Evolutionary conservation across 92 coral and sea anemone species (phyloP).

Genomic region (Epizoanthus scotinus): DNA sequence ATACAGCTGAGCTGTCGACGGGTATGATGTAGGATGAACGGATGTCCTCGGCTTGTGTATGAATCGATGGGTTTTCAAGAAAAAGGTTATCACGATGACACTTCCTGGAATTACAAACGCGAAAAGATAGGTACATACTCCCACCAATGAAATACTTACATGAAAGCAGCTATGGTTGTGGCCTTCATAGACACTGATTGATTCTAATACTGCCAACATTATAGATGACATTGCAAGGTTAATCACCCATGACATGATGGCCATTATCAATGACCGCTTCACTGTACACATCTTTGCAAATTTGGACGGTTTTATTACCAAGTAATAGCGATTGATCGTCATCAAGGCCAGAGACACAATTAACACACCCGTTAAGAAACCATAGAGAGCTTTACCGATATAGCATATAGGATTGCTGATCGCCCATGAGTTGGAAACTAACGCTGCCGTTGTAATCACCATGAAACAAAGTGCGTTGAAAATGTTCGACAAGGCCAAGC

Average conservation of each 20-base stretch:
- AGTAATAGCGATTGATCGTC: conserved; percentile 9
- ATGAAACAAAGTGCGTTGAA: background rate
- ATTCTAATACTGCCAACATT: background rate
- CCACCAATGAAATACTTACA: background rate
- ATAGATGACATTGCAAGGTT: background rate
- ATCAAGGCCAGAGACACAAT: background rate
- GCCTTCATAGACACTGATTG: background rate
- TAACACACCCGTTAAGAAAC: background rate
- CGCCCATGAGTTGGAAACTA: background rate
- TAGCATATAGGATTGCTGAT: background rate
- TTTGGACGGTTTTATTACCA: background rate
- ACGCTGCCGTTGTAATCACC: background rate
- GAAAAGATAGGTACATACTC: background rate
- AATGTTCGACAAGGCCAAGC: background rate
- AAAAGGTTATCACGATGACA: background rate
- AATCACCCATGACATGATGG: background rate
- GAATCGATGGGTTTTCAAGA: background rate
- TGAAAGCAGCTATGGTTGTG: background rate
- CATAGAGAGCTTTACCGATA: background rate
- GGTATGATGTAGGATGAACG: background rate
- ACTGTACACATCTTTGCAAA: background rate
- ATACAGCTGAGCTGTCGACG: background rate
- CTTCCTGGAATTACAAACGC: background rate
- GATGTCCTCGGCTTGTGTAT: background rate
- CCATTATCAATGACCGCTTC: background rate